phyloP scores from a whole-genome alignment of 2,797 vertebrate genomes.

The Acanthurus lineatus region DNA sequence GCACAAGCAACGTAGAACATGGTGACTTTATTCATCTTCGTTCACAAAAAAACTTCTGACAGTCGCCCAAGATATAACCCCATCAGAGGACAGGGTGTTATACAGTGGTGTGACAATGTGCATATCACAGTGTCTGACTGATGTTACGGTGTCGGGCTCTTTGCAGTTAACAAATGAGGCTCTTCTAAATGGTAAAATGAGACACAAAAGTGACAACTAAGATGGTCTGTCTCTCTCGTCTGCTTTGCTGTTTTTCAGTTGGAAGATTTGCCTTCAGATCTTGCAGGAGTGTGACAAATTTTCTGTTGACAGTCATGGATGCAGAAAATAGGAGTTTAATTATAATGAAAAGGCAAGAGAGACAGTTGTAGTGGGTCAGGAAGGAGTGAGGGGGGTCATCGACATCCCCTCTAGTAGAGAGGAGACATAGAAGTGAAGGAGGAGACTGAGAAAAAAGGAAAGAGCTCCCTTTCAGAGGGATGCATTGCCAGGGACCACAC shows the following conservation, averaged over 20 bases:
- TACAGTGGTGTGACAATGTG: conserved; percentile 39
- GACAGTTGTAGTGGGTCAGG: neutral
- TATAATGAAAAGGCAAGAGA: conserved; percentile 15
- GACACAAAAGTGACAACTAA: conserved; percentile 13
- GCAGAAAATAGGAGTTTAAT: conserved; percentile 34
- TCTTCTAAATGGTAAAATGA: conserved; percentile 41
- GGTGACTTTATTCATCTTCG: conserved; percentile 71
- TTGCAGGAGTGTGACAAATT: conserved; percentile 8
- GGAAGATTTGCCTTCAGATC: conserved; percentile 26
- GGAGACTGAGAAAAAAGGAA: conserved; percentile 47
- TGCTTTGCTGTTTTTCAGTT: conserved; percentile 18
- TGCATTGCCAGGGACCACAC: conserved; percentile 78
- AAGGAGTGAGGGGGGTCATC: conserved; percentile 30
- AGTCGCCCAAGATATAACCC: conserved; percentile 63
- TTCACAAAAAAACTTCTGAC: conserved; percentile 66
- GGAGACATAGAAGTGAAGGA: conserved; percentile 44
- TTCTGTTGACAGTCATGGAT: conserved; percentile 29
- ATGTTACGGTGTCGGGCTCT: conserved; percentile 43
- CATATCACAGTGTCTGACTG: conserved; percentile 32
- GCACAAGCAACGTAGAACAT: conserved; percentile 65
- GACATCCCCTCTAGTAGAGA: conserved; percentile 53
- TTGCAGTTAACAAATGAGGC: conserved; percentile 38
- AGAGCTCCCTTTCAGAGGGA: conserved; percentile 68
- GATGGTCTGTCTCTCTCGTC: neutral
- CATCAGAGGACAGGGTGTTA: conserved; percentile 55